Evolutionary conservation across 1,140 invertebrate species (phyloP).

Genomic region (Oscheius sp.): DNA sequence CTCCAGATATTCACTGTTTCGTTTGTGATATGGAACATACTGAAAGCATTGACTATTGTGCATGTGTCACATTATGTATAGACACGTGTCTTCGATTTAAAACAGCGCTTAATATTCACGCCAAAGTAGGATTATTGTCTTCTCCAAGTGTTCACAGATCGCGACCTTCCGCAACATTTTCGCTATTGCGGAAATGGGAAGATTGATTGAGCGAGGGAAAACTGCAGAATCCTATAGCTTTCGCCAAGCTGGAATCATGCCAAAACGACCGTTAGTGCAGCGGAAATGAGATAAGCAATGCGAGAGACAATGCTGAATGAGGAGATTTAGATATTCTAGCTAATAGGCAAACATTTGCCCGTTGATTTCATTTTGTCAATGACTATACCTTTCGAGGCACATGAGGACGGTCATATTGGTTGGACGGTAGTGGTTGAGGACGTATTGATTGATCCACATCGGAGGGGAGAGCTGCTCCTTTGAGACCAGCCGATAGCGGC

Average conservation of each 20-base stretch:
- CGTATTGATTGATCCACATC: constrained; percentile 57
- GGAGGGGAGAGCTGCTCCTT: background rate
- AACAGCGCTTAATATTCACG: background rate
- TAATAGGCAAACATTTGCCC: too few species aligned
- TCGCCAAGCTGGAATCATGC: too few species aligned
- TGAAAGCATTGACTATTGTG: constrained; percentile 59
- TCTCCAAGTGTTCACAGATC: background rate
- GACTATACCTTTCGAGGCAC: constrained; percentile 48
- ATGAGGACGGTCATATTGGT: constrained; percentile 46
- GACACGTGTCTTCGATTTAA: background rate
- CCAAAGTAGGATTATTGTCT: background rate
- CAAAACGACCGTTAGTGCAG: too few species aligned
- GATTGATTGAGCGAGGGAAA: background rate
- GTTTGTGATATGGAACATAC: constrained; percentile 92
- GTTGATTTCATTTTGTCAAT: background rate
- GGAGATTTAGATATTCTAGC: too few species aligned
- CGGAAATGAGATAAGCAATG: too few species aligned
- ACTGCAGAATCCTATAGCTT: constrained; percentile 15
- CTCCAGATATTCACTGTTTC: constrained; percentile 97
- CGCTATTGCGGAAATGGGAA: constrained; percentile 6
- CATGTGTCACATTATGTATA: too few species aligned
- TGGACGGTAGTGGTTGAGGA: constrained; percentile 52
- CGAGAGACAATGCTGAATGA: too few species aligned
- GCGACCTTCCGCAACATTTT: background rate
- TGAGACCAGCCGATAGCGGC: constrained; percentile 16